A percentile compares a stretch with the other conserved stretches of the same genome.
Evolutionary conservation across 2,888 invertebrate genomes (phyloP).

Genomic region (Sinopyrophorus schimmeli): DNA sequence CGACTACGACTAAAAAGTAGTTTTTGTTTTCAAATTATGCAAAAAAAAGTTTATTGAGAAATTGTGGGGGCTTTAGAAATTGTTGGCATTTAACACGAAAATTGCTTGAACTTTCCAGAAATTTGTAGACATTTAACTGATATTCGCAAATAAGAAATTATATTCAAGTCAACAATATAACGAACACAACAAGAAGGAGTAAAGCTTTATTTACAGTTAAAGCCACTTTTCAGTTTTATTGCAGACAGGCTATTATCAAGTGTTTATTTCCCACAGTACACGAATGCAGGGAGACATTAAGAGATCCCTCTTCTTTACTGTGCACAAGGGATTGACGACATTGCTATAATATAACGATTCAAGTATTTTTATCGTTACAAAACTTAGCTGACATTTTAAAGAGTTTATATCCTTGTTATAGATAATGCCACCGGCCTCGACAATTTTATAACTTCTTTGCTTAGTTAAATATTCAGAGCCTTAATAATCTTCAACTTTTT

Average conservation of each 20-base stretch:
- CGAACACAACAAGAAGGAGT: constrained; percentile 1
- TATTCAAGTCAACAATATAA: too few species aligned
- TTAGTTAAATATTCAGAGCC: too few species aligned
- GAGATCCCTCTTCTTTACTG: constrained; percentile 11
- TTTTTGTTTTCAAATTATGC: too few species aligned
- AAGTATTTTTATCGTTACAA: constrained; percentile 8
- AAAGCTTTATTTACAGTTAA: constrained; percentile 9
- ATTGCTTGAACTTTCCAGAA: too few species aligned
- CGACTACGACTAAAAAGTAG: too few species aligned
- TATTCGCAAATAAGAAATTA: too few species aligned
- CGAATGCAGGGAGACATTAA: constrained; percentile 13
- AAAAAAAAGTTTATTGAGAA: too few species aligned
- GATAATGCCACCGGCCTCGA: neutral
- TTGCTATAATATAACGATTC: constrained; percentile 5
- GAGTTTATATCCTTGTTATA: neutral
- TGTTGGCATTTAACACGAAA: too few species aligned
- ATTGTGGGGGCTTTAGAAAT: too few species aligned
- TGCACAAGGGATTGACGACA: constrained; percentile 10
- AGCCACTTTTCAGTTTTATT: constrained; percentile 14
- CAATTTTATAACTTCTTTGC: too few species aligned
- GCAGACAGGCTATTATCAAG: constrained; percentile 14
- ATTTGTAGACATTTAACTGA: too few species aligned
- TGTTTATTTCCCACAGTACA: constrained; percentile 15
- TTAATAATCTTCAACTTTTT: too few species aligned
- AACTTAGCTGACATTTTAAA: constrained; percentile 8